A percentile compares a stretch with the other conserved stretches of the same genome.
phyloP scores from a whole-genome alignment of 2,797 vertebrate species.

The Microtus agrestis region DNA sequence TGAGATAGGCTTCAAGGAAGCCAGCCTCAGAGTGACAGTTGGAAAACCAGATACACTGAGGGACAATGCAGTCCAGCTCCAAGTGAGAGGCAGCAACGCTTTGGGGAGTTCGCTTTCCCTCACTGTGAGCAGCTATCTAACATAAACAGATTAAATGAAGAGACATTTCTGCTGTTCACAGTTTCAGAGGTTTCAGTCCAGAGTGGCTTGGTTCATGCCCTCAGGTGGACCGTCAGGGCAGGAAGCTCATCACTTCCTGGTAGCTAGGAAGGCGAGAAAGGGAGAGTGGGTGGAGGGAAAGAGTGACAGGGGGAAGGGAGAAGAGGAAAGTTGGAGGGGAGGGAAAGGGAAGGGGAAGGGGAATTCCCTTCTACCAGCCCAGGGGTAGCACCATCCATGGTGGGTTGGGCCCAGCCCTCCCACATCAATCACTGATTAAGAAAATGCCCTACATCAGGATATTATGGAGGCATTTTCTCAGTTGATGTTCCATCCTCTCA shows the following conservation, averaged over 20 bases:
- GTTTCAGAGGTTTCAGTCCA: background rate
- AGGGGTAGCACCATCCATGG: background rate
- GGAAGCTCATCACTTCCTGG: background rate
- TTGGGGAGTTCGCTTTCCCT: background rate
- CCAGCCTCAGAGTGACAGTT: conserved; percentile 17
- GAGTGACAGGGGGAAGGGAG: background rate
- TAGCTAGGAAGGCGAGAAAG: background rate
- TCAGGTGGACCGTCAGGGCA: background rate
- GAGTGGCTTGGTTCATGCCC: background rate
- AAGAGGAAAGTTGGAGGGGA: background rate
- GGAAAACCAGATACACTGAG: background rate
- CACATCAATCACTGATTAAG: background rate
- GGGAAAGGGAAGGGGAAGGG: background rate
- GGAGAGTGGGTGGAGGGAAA: background rate
- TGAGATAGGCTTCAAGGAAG: background rate
- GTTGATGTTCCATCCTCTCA: background rate
- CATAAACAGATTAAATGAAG: background rate
- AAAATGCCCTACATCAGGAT: background rate
- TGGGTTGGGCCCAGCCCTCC: background rate
- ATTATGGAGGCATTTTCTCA: background rate
- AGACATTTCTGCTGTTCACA: background rate
- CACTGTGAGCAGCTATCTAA: background rate
- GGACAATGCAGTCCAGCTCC: background rate
- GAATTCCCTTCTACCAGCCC: background rate
- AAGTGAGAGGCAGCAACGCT: background rate